Evolutionary conservation across 2,888 invertebrate genomes (phyloP).

Genomic region (Acleris sparsana): DNA sequence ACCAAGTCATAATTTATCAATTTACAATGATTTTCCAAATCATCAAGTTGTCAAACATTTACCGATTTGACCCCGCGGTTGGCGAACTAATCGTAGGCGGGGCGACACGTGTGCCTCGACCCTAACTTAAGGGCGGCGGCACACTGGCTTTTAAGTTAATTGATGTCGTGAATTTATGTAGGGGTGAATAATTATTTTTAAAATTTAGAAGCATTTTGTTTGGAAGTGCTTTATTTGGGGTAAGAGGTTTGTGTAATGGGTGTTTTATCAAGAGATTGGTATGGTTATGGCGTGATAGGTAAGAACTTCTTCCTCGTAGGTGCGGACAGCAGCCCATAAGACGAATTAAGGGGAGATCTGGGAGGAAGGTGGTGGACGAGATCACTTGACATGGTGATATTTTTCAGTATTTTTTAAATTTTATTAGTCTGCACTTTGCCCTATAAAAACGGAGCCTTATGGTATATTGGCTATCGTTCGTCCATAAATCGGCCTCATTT

Average conservation of each 20-base stretch:
- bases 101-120: constrained; percentile 69
- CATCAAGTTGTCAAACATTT: neutral
- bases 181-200: constrained; percentile 59
- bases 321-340: too few species aligned
- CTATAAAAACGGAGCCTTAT: too few species aligned
- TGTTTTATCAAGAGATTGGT: too few species aligned
- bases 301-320: too few species aligned
- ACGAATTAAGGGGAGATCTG: too few species aligned
- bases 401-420: too few species aligned
- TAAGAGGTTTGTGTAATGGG: neutral
- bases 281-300: too few species aligned
- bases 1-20: neutral
- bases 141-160: constrained; percentile 78
- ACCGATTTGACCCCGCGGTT: constrained; percentile 49
- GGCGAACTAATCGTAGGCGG: constrained; percentile 65
- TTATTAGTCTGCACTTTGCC: too few species aligned
- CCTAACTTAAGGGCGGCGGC: constrained; percentile 74
- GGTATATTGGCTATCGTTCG: too few species aligned
- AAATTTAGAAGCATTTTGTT: constrained; percentile 28
- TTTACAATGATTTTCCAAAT: neutral
- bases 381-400: too few species aligned
- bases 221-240: neutral
- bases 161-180: constrained; percentile 63
- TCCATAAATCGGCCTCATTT: too few species aligned
- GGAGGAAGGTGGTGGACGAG: too few species aligned